Conservation (phyloP, 2,888 invertebrate species). For the Andrena marginata region DNA sequence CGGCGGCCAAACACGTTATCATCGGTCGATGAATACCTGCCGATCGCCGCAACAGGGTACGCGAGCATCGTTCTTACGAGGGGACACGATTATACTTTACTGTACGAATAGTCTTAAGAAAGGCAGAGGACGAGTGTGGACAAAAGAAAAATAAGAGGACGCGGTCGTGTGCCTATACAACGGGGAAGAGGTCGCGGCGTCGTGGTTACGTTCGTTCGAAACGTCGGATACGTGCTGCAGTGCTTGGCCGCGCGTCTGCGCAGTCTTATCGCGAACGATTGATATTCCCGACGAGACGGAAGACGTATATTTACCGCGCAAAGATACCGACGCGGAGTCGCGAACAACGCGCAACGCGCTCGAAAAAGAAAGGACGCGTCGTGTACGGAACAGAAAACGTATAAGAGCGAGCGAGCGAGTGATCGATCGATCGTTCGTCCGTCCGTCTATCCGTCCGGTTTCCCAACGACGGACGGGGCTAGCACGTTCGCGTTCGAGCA, state of each 20-base stretch:
- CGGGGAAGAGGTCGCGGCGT: no score
- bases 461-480: background rate
- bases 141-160: no score
- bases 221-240: background rate
- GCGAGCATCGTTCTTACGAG: no score
- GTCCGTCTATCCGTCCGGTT: background rate
- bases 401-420: background rate
- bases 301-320: background rate
- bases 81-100: no score
- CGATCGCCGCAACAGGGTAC: no score
- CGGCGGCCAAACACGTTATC: no score
- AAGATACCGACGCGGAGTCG: background rate
- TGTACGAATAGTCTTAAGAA: no score
- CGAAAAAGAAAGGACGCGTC: background rate
- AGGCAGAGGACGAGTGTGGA: no score
- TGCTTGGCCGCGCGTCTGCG: background rate
- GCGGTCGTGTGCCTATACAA: no score
- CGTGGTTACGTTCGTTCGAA: background rate
- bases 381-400: background rate
- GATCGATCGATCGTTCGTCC: background rate
- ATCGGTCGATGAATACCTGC: no score
- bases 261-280: conserved; percentile 18
- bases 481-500: background rate
- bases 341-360: background rate
- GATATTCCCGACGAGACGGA: conserved; percentile 1